Base-by-base conservation (phyloP, 2,113 vertebrate species). In the Crypturellus undulatus region DNA sequence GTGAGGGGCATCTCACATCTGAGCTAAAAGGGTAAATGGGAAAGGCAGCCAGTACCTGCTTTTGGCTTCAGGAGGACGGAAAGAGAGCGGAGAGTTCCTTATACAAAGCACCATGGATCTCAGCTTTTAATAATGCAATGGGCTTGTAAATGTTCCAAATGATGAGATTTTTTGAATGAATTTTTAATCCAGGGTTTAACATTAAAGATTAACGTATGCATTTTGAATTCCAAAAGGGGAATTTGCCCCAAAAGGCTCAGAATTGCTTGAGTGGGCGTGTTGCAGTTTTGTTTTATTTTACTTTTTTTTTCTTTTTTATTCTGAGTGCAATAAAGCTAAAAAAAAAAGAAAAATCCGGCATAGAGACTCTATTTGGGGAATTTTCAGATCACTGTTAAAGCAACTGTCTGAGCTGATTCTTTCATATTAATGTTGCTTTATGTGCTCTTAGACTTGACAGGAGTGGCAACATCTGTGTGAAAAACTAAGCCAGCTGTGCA, bases 161-260 rank as follows among this genome's bases (percentile, higher is more conserved):
- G 91, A 65, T 93, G 94, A 96, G 94, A 89, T 97, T 91, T 96
- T 93, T 90, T 86, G 77, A 95, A 96, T 98, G 75, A 97, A 96
- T 97, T 97, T 98, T 97, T 97, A 98, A 98, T 97, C 82, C 32
- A 65, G 22, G 93, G 79, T 94, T 97, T 98, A 94, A 68, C 97
- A 97, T 98, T 97, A 96, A 98, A 98, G 84, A 97, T 97, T 98
- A 96, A 98, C 76, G 30, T 85, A 7, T 79, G 52, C 86, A 32
- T 82, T 92, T 97, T 90, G 83, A 93, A 95, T 95, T 95, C 94
- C 54, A 82, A 90, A 90, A 88, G 94, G 64, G 51, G 62, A 96
- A 96, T 92, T 96, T 94, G 81, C 89, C 43, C 69, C 45, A 14
- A 96, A 95, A 96, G 76, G 43, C 25, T 71, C 76, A 85, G 72